These are phyloP conservation scores for Doris montereyensis DNA, from an alignment of 2,888 invertebrate species.

Conservation along the genomic window DNA sequence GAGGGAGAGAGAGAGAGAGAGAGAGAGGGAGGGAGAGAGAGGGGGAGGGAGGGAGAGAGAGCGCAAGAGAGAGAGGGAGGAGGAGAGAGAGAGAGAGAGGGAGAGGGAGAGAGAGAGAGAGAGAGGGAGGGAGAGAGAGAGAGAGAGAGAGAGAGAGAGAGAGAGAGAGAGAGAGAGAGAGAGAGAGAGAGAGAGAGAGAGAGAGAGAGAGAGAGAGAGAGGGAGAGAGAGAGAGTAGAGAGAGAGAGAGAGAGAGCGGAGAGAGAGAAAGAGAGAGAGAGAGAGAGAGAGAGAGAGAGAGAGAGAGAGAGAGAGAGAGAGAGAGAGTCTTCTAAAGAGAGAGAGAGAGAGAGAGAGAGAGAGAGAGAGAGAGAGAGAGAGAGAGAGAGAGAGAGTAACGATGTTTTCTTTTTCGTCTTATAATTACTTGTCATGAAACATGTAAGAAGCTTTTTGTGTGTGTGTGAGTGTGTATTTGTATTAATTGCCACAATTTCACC, in stretches of 20 bases:
- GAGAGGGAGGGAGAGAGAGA: slow-evolving; percentile 9
- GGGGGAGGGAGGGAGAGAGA: background rate
- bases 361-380: background rate
- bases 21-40: background rate
- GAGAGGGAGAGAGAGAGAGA: slow-evolving; percentile 17
- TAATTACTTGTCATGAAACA: too few species aligned
- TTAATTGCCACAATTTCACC: too few species aligned
- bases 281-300: too few species aligned
- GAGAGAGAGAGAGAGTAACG: background rate
- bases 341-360: too few species aligned
- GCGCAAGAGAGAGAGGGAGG: background rate
- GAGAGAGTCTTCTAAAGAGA: background rate
- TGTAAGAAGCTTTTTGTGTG: too few species aligned
- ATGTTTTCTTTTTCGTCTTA: too few species aligned
- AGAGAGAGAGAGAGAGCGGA: too few species aligned
- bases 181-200: slow-evolving; percentile 21
- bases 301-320: background rate
- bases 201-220: background rate
- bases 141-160: background rate
- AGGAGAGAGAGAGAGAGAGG: slow-evolving; percentile 11
- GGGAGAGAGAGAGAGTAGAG: too few species aligned
- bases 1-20: background rate
- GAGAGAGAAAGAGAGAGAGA: too few species aligned
- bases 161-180: slow-evolving; percentile 14
- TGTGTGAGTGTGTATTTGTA: too few species aligned